phyloP scores from a whole-genome alignment of 2,797 vertebrate genomes.

The Potorous gilbertii region DNA sequence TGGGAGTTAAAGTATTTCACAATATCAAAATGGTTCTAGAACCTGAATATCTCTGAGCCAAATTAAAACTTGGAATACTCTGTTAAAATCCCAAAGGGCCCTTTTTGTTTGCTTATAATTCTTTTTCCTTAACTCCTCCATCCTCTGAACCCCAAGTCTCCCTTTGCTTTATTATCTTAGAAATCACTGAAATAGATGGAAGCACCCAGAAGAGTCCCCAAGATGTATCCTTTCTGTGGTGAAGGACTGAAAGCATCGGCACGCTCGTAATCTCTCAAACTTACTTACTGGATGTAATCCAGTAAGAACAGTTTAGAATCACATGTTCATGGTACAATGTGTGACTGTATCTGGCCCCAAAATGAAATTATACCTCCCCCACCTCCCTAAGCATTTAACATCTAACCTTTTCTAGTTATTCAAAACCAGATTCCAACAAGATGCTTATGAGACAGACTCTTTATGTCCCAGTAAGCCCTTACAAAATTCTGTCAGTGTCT shows the following conservation, averaged over 20 bases:
- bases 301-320: background rate
- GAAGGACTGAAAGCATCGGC: background rate
- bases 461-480: background rate
- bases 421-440: background rate
- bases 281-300: background rate
- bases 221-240: background rate
- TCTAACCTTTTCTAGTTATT: background rate
- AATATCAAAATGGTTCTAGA: conserved; percentile 12
- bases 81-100: conserved; percentile 7
- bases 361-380: background rate
- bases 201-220: background rate
- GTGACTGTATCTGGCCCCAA: background rate
- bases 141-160: conserved; percentile 27
- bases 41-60: conserved; percentile 15
- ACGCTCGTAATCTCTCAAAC: background rate
- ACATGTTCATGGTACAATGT: background rate
- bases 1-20: conserved; percentile 1
- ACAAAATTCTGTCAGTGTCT: background rate
- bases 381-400: background rate
- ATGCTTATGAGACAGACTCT: background rate
- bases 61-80: conserved; percentile 41
- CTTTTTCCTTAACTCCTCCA: background rate
- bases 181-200: conserved; percentile 10
- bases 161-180: background rate
- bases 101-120: conserved; percentile 38